Evolutionary conservation across 2,113 vertebrate genomes (phyloP).

Genomic region (Crotalus tigris): DNA sequence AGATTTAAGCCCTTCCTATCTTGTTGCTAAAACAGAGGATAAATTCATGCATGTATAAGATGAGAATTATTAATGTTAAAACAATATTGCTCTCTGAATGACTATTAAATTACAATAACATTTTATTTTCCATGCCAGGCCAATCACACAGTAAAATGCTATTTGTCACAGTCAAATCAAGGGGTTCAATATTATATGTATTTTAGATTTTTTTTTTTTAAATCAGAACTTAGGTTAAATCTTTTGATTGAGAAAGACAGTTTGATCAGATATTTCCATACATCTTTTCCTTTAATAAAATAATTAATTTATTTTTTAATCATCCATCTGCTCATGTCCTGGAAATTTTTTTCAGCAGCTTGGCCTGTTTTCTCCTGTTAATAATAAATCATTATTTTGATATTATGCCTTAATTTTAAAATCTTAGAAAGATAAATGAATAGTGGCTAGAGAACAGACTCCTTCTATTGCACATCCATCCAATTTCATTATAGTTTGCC

Average conservation of each 20-base stretch:
- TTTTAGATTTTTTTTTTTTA: constrained; percentile 13
- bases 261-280: constrained; percentile 47
- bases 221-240: constrained; percentile 40
- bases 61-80: constrained; percentile 30
- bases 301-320: neutral
- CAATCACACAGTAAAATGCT: constrained; percentile 26
- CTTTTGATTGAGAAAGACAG: constrained; percentile 34
- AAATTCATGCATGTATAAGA: constrained; percentile 16
- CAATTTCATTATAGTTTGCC: constrained; percentile 72
- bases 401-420: constrained; percentile 82
- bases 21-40: constrained; percentile 12
- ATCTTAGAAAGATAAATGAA: constrained; percentile 83
- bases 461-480: constrained; percentile 69
- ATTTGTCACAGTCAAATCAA: constrained; percentile 16
- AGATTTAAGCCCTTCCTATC: neutral
- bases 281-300: constrained; percentile 62
- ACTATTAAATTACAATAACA: neutral
- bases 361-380: constrained; percentile 62
- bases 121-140: neutral
- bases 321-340: constrained; percentile 65
- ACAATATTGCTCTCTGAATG: neutral
- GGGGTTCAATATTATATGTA: constrained; percentile 32
- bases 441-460: constrained; percentile 75
- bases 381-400: constrained; percentile 71
- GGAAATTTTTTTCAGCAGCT: constrained; percentile 62